Evolutionary conservation across 2,888 invertebrate species (phyloP).

Genomic region (Trissonchulus latispiculum): DNA sequence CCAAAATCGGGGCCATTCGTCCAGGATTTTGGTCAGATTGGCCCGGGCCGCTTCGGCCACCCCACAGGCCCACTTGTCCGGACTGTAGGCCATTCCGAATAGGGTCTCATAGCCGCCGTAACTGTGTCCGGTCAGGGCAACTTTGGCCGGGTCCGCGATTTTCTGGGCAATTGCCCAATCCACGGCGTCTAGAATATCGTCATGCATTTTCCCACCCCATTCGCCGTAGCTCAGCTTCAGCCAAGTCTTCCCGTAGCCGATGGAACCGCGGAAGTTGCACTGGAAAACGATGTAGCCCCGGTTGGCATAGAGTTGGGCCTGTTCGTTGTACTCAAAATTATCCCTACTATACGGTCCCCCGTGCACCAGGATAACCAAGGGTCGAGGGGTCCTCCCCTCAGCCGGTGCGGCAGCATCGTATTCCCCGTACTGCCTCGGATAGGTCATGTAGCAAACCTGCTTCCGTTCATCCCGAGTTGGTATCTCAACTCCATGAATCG

Average conservation of each 20-base stretch:
- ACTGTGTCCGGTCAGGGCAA: slow-evolving; percentile 31
- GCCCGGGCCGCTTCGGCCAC: slow-evolving; percentile 41
- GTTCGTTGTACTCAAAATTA: neutral
- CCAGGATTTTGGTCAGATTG: slow-evolving; percentile 38
- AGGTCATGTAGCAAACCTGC: slow-evolving; percentile 4
- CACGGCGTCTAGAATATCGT: slow-evolving; percentile 40
- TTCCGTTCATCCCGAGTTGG: slow-evolving; percentile 9
- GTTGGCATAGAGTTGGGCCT: slow-evolving; percentile 14
- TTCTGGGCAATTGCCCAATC: slow-evolving; percentile 33
- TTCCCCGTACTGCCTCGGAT: slow-evolving; percentile 4
- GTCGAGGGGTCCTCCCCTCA: neutral
- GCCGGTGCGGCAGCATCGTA: neutral
- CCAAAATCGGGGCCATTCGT: slow-evolving; percentile 43
- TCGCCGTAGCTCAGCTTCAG: slow-evolving; percentile 42
- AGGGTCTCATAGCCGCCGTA: slow-evolving; percentile 42
- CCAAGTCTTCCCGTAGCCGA: slow-evolving; percentile 39
- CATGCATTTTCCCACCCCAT: slow-evolving; percentile 41
- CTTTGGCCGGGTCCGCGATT: neutral
- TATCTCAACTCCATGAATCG: slow-evolving; percentile 1
- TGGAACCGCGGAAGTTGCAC: slow-evolving; percentile 40
- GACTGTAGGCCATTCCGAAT: slow-evolving; percentile 37
- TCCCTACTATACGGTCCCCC: slow-evolving; percentile 21
- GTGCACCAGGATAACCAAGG: slow-evolving; percentile 19
- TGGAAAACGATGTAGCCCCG: slow-evolving; percentile 36
- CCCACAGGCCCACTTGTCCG: slow-evolving; percentile 40